These are phyloP conservation scores for Molossus molossus DNA, from an alignment of 2,797 vertebrate species.

Conservation along the genomic window DNA sequence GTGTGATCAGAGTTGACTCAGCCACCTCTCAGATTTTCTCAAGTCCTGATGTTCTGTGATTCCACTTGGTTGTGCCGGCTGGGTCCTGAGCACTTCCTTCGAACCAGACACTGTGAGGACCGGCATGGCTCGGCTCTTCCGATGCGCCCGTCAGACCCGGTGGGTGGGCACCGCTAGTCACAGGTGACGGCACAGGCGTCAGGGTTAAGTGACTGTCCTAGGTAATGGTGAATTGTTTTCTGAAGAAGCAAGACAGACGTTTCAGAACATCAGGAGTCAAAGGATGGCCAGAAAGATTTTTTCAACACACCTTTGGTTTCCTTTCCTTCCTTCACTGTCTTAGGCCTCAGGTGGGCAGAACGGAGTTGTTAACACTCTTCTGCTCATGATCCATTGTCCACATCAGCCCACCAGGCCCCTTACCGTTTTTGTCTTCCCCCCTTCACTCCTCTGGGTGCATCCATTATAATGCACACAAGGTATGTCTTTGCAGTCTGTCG, in stretches of 20 bases:
- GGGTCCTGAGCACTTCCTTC: neutral
- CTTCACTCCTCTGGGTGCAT: neutral
- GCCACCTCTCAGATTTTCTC: neutral
- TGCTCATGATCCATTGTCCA: neutral
- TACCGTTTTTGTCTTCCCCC: neutral
- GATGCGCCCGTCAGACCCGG: neutral
- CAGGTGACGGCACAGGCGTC: neutral
- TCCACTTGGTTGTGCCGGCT: neutral
- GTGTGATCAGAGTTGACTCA: neutral
- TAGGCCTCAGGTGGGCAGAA: neutral
- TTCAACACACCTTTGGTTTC: neutral
- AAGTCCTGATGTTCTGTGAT: neutral
- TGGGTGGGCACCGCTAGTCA: neutral
- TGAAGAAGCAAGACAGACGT: neutral
- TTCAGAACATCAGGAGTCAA: neutral
- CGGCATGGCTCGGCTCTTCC: neutral
- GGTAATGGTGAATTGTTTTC: neutral
- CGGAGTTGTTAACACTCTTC: neutral
- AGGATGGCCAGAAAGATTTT: neutral
- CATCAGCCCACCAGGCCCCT: neutral
- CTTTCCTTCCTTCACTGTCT: neutral
- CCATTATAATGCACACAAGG: neutral
- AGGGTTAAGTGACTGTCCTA: neutral
- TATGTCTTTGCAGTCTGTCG: neutral
- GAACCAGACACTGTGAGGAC: neutral